These are phyloP conservation scores for Drosophila tropicalis DNA, from an alignment of 1,140 invertebrate species.

Conservation along the genomic window DNA sequence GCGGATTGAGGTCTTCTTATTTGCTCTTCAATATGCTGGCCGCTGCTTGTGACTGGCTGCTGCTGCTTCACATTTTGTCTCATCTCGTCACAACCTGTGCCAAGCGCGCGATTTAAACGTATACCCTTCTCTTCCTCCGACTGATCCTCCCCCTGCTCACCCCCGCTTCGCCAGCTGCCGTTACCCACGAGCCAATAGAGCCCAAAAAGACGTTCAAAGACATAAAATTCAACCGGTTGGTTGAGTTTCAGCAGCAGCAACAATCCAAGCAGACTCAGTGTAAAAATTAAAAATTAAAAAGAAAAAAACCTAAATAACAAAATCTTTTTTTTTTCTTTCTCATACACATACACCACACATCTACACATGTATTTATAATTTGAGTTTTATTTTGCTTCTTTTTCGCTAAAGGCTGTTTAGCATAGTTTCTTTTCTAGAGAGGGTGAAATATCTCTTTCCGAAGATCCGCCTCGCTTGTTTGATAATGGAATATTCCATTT, in stretches of 20 bases:
- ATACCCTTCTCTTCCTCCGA: conserved; percentile 40
- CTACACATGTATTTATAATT: conserved; percentile 12
- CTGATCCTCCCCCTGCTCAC: not conserved
- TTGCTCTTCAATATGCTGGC: conserved; percentile 33
- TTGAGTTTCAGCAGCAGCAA: conserved; percentile 59
- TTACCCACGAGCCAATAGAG: conserved; percentile 13
- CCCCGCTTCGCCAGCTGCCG: not conserved
- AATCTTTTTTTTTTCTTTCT: conserved; percentile 29
- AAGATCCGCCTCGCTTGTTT: conserved; percentile 31
- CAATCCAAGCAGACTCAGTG: conserved; percentile 46
- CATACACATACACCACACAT: conserved; percentile 21
- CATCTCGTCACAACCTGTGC: conserved; percentile 64
- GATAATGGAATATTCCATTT: conserved; percentile 7
- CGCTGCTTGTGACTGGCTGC: not conserved
- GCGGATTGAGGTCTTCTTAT: conserved; percentile 40
- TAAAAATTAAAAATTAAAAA: conserved; percentile 53
- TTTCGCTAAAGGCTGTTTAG: conserved; percentile 55
- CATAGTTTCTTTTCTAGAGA: conserved; percentile 62
- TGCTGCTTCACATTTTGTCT: conserved; percentile 5
- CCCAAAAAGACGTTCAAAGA: conserved; percentile 50
- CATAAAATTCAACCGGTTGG: conserved; percentile 79
- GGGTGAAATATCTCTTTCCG: conserved; percentile 6
- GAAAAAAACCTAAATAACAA: conserved; percentile 60
- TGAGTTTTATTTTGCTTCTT: not conserved
- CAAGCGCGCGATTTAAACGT: conserved; percentile 51